phyloP scores from a whole-genome alignment of 2,797 vertebrate genomes.

The Eulemur albifrons region DNA sequence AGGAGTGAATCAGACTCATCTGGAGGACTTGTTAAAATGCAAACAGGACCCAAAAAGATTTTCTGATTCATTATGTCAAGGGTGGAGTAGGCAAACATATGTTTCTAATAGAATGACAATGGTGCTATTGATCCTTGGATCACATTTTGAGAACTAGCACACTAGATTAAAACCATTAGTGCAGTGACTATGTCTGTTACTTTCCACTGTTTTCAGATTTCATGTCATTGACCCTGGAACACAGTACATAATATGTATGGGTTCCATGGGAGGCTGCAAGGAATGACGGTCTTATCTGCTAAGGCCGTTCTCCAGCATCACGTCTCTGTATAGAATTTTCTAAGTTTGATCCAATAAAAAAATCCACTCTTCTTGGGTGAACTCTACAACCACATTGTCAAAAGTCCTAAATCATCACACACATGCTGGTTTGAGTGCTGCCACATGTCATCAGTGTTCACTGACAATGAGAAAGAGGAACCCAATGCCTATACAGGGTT shows the following conservation, averaged over 20 bases:
- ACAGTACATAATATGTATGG: no score
- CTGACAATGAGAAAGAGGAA: not conserved
- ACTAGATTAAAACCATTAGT: not conserved
- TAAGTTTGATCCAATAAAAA: conserved; percentile 29
- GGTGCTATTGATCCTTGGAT: not conserved
- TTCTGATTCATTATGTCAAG: not conserved
- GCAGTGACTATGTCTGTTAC: no score
- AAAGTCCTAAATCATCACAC: conserved; percentile 6
- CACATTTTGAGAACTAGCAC: not conserved
- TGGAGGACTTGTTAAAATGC: not conserved
- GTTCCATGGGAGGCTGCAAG: not conserved
- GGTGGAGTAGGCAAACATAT: not conserved
- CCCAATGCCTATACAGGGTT: not conserved
- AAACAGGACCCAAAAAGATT: not conserved
- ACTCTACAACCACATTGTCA: conserved; percentile 36
- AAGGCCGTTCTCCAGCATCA: conserved; percentile 55
- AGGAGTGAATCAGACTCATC: not conserved
- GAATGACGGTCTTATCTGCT: not conserved
- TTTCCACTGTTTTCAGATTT: not conserved
- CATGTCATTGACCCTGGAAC: no score
- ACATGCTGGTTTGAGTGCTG: not conserved
- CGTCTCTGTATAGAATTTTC: conserved; percentile 52
- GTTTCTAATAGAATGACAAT: not conserved
- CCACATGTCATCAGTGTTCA: not conserved
- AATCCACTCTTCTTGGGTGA: conserved; percentile 56